Evolutionary conservation across 1,140 invertebrate genomes (phyloP), one percentile per base, ranked within the genome.

Genomic region (Orchestia grillus): DNA sequence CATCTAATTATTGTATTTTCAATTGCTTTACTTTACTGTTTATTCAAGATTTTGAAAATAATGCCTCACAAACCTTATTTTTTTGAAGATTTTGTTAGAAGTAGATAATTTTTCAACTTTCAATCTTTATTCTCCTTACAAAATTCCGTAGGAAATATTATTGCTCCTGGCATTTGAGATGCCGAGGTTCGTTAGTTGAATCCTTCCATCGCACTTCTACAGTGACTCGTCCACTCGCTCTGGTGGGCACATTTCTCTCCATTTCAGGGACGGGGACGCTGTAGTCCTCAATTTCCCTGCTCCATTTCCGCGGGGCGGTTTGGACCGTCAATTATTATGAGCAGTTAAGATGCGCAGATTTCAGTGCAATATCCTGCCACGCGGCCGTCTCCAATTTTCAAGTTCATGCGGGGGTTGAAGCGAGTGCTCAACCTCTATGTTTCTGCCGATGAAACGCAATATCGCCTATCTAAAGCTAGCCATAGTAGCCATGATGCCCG

Each of bases 291-390:
- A 94, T 94, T 94, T 44, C 92, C 92, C 43, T 47, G 43, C 44
- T 40, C 92, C 43, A 94, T 94, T 94, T 94, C 92, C 44, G 92
- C 41, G 16, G 92, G 92, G 44, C 92, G 43, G 44, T 47, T 94
- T 45, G 92, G 92, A 44, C 1, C 92, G 41, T 45, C 92, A 94
- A 47, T 94, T 94, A 94, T 94, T 94, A 47, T 94, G 92, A 94
- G 92, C 92, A 94, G 44, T 94, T 44, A 45, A 45, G 92, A 94
- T 45, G 44, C 43, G 8, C 41, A 47, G 92, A 94, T 94, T 94
- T 94, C 40, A 45, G 43, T 19, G 11, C 92, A 94, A 94, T 94
- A 23, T 44, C 92, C 43, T 45, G 41, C 43, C 11, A 28, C 44
- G n/a, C n/a, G 8, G 92, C 44, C 44, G 88, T 44, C 88, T 11